Evolutionary conservation across 2,113 vertebrate genomes (phyloP), one percentile per base, ranked within the genome.

Genomic region (Anguilla japonica): DNA sequence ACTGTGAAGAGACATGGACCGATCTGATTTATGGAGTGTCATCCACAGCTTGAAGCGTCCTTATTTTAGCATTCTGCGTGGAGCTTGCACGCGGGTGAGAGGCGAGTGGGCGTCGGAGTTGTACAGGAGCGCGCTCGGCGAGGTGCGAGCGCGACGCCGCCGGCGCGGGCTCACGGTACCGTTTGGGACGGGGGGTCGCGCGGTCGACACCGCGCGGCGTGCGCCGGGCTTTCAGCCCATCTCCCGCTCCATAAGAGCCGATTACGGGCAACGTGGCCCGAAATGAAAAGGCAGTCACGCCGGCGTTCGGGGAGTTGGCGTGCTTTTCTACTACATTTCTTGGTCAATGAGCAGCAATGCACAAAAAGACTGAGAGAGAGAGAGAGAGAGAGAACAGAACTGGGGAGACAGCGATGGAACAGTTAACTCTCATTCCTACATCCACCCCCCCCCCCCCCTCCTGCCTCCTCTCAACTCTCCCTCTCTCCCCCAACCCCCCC

Each of bases 401-500:
- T 87, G 88, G 93, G 93, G 87, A 91, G 88, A 84, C 56, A 56
- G 87, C 53, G 87, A 84, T 85, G 84, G 41, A 29, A 84, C 84
- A 85, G 92, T 87, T 85, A 82, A 91, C 90, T 92, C 85, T 83
- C 87, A 87, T 92, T 92, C 90, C 93, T 67, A 67, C 60, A 67
- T 22, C 86, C 88, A 92, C 94, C 91, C 90, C 87, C 8, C n/a
- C 41, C 41, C 84, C 87, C 1, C 50, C 50, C 50, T 11, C 50
- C 50, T 91, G 93, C 91, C 91, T 79, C 87, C 87, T 90, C 50
- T 89, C 87, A 34, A 85, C 63, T 57, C 41, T 4, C 86, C 88
- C 83, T 84, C 83, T 89, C 84, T 90, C 89, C 89, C 43, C 2
- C n/a, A n/a, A n/a, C 43, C 43, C 43, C 43, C 43, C 9, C 43